phyloP scores from a whole-genome alignment of 2,888 invertebrate genomes.

The Linnaemya tessellans region DNA sequence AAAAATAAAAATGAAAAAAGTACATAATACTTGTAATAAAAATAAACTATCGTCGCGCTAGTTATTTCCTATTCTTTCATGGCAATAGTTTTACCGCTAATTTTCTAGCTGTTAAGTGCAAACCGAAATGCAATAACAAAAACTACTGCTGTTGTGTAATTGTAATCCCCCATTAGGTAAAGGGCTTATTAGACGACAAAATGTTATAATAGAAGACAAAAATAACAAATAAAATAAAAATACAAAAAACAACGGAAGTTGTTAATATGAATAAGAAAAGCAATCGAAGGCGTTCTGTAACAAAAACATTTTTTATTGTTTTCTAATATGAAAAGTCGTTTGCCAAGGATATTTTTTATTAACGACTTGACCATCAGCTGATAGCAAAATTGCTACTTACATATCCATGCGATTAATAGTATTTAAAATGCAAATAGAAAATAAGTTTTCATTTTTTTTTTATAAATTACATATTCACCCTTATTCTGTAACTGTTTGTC shows the following conservation, averaged over 20 bases:
- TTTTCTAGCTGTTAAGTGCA: slow-evolving; percentile 16
- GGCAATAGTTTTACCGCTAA: background rate
- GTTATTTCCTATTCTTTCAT: background rate
- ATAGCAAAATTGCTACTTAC: too few species aligned
- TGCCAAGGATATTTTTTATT: too few species aligned
- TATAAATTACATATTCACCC: too few species aligned
- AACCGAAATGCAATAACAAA: background rate
- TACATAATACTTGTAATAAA: too few species aligned
- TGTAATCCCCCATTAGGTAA: slow-evolving; percentile 46
- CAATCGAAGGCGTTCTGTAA: background rate
- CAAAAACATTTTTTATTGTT: too few species aligned
- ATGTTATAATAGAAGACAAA: background rate
- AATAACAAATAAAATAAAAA: too few species aligned
- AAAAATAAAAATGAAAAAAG: too few species aligned
- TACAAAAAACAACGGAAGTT: background rate
- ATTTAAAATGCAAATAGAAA: too few species aligned
- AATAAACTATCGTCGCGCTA: background rate
- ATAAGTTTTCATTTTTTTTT: too few species aligned
- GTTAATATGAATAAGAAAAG: background rate
- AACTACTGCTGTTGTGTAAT: slow-evolving; percentile 28
- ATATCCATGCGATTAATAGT: too few species aligned
- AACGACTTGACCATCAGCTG: too few species aligned
- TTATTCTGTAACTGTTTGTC: too few species aligned
- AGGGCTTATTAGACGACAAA: slow-evolving; percentile 37
- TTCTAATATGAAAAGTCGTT: background rate